A percentile compares a stretch with the other conserved stretches of the same genome.
Conservation (phyloP, 2,797 vertebrate species). For the Malacoraja senta region DNA sequence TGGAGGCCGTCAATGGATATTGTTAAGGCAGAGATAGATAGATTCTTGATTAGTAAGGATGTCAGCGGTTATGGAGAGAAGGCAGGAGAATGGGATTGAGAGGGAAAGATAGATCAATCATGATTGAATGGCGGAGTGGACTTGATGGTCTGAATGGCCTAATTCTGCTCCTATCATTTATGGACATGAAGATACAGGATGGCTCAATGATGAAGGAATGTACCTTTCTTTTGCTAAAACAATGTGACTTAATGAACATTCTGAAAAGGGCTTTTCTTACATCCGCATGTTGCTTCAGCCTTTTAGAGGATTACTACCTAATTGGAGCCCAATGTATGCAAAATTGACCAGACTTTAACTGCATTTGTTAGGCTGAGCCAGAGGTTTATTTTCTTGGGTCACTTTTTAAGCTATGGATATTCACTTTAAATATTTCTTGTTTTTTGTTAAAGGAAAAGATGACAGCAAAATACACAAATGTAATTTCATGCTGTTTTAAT, state of each 20-base stretch:
- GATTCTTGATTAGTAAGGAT: too few species aligned
- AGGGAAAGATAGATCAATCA: too few species aligned
- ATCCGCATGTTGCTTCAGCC: too few species aligned
- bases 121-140: too few species aligned
- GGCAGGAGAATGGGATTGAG: too few species aligned
- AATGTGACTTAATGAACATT: neutral
- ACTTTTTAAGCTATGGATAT: neutral
- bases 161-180: too few species aligned
- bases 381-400: neutral
- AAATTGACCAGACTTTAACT: neutral
- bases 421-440: conserved; percentile 7
- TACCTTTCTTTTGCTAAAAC: too few species aligned
- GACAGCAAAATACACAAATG: conserved; percentile 33
- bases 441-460: neutral
- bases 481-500: conserved; percentile 30
- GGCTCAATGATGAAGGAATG: neutral
- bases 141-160: too few species aligned
- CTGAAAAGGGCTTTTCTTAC: neutral
- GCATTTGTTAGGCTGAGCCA: neutral
- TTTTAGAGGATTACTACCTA: neutral
- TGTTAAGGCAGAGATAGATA: too few species aligned
- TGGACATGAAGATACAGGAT: too few species aligned
- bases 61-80: too few species aligned
- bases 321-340: neutral
- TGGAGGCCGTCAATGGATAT: too few species aligned